Evolutionary conservation across 2,113 vertebrate species (phyloP).

Genomic region (Nycticryphes semicollaris): DNA sequence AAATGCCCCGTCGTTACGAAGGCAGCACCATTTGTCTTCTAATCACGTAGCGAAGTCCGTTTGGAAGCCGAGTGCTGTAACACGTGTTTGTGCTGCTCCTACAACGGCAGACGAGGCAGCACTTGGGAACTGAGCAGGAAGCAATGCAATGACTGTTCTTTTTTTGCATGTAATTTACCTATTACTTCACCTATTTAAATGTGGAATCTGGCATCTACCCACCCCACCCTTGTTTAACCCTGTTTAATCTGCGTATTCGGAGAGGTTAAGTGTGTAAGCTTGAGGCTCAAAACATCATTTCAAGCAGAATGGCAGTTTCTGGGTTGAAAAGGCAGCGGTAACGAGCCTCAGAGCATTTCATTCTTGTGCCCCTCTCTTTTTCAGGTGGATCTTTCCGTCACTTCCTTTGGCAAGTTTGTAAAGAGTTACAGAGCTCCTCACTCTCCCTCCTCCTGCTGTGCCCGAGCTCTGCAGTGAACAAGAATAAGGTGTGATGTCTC

Average conservation of each 20-base stretch:
- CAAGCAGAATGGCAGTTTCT: neutral
- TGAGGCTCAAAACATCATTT: neutral
- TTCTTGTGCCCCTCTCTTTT: neutral
- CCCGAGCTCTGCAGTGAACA: conserved; percentile 93
- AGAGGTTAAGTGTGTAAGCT: neutral
- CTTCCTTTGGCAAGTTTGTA: conserved; percentile 99
- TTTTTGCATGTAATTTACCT: neutral
- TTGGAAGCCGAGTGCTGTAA: neutral
- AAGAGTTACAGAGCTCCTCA: conserved; percentile 94
- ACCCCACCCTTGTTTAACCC: neutral
- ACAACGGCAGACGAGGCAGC: neutral
- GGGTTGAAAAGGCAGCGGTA: neutral
- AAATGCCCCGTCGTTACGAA: neutral
- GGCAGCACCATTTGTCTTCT: neutral
- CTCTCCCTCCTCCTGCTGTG: conserved; percentile 92
- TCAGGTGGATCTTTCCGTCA: conserved; percentile 97
- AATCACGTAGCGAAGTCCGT: neutral
- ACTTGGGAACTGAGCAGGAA: neutral
- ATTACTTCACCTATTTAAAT: neutral
- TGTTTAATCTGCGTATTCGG: neutral
- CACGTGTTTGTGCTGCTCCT: neutral
- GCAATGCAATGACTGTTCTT: neutral
- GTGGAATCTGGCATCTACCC: neutral
- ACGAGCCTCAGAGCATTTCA: neutral
- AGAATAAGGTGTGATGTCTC: conserved; percentile 87